Conservation (phyloP, 2,888 invertebrate genomes). For the Noctua pronuba region DNA sequence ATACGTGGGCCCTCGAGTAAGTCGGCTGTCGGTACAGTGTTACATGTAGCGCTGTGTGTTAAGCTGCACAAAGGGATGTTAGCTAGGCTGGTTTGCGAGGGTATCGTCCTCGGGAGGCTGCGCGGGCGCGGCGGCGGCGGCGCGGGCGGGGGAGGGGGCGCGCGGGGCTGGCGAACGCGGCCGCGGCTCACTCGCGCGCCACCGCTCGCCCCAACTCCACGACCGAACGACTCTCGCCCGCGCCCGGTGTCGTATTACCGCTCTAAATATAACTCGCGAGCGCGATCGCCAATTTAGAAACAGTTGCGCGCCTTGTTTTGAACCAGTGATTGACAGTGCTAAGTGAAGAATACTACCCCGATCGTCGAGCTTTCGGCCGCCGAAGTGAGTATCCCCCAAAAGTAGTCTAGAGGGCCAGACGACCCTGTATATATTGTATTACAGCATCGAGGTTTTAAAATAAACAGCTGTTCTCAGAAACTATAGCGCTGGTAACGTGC, state of each 20-base stretch:
- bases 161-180: slow-evolving; percentile 42
- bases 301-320: slow-evolving; percentile 88
- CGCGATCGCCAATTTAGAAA: slow-evolving; percentile 90
- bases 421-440: slow-evolving; percentile 75
- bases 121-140: slow-evolving; percentile 62
- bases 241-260: slow-evolving; percentile 90
- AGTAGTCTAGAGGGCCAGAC: slow-evolving; percentile 63
- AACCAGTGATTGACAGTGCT: slow-evolving; percentile 90
- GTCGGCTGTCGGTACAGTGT: slow-evolving; percentile 49
- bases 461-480: slow-evolving; percentile 88
- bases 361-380: slow-evolving; percentile 75
- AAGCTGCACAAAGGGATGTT: slow-evolving; percentile 71
- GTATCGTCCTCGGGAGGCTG: slow-evolving; percentile 85
- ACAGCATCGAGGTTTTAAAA: slow-evolving; percentile 85
- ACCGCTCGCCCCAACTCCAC: slow-evolving; percentile 80
- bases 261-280: slow-evolving; percentile 89
- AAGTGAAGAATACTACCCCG: slow-evolving; percentile 85
- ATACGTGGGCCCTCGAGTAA: slow-evolving; percentile 51
- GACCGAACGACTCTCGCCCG: slow-evolving; percentile 86
- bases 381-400: slow-evolving; percentile 83
- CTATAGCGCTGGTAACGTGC: slow-evolving; percentile 82
- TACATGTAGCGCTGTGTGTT: slow-evolving; percentile 60
- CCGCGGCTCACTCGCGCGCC: slow-evolving; percentile 84
- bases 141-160: slow-evolving; percentile 22
- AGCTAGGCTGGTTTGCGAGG: slow-evolving; percentile 73